Percentiles rank a stretch among this genome's conserved stretches.
phyloP scores from a whole-genome alignment of 2,113 vertebrate genomes.

The Puntigrus tetrazona region DNA sequence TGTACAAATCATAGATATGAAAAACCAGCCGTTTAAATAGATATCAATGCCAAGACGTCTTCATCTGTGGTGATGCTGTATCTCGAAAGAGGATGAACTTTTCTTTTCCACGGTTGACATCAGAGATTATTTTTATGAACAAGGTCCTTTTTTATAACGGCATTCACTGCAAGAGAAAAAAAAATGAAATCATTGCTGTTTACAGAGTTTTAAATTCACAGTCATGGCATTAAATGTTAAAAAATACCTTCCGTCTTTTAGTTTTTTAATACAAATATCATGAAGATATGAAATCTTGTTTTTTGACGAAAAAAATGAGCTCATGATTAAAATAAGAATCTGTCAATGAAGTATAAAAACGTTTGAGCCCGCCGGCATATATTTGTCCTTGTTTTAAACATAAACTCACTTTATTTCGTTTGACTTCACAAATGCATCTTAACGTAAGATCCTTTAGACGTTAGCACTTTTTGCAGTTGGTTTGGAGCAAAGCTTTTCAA shows the following conservation, averaged over 20 bases:
- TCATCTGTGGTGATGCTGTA: not conserved
- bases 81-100: constrained; percentile 42
- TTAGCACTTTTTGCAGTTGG: not conserved
- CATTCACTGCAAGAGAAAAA: constrained; percentile 85
- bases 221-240: too few relatives aligned
- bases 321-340: not conserved
- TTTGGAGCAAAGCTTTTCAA: too few relatives aligned
- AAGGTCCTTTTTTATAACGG: constrained; percentile 96
- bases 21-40: constrained; percentile 8
- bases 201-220: not conserved
- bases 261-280: too few relatives aligned
- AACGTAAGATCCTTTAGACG: not conserved
- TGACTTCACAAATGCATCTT: not conserved
- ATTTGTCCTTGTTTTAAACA: not conserved
- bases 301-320: not conserved
- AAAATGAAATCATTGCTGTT: not conserved
- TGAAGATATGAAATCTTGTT: not conserved
- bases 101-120: constrained; percentile 57
- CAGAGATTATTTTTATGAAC: constrained; percentile 82
- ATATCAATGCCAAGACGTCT: not conserved
- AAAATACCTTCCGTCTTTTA: too few relatives aligned
- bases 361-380: not conserved
- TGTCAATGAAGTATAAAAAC: not conserved
- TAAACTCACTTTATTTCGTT: not conserved
- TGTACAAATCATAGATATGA: constrained; percentile 42